Conservation (phyloP, 1,140 invertebrate genomes). For the Chrysoperla carnea region DNA sequence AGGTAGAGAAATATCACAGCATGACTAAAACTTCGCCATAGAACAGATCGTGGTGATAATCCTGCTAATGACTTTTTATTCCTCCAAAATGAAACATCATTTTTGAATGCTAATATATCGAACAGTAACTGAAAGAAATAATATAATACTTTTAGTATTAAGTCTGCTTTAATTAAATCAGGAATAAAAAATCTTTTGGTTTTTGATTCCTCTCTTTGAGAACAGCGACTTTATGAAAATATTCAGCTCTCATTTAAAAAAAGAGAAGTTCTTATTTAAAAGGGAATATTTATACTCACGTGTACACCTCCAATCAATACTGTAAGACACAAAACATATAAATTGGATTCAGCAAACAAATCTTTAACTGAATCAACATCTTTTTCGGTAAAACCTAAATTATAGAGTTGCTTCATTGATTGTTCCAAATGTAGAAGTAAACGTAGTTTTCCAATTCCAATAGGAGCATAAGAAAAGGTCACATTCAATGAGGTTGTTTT, state of each 20-base stretch:
- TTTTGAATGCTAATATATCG: slow-evolving; percentile 95
- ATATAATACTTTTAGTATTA: too few relatives aligned
- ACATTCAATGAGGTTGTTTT: slow-evolving; percentile 36
- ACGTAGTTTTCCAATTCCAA: slow-evolving; percentile 48
- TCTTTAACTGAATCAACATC: slow-evolving; percentile 94
- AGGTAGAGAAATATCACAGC: slow-evolving; percentile 88
- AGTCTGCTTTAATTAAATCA: slow-evolving; percentile 3
- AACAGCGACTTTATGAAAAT: too few relatives aligned
- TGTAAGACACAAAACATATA: slow-evolving; percentile 84
- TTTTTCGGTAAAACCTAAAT: slow-evolving; percentile 77
- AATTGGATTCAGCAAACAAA: slow-evolving; percentile 90
- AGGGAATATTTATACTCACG: slow-evolving; percentile 54
- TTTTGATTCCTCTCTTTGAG: too few relatives aligned
- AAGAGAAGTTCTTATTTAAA: too few relatives aligned
- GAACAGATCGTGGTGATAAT: slow-evolving; percentile 67
- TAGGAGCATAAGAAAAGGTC: slow-evolving; percentile 39
- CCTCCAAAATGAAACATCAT: slow-evolving; percentile 92
- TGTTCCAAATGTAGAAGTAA: slow-evolving; percentile 65
- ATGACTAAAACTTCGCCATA: slow-evolving; percentile 90
- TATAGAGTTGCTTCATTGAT: slow-evolving; percentile 52
- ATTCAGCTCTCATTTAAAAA: too few relatives aligned
- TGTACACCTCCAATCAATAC: slow-evolving; percentile 83
- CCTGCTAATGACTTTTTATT: slow-evolving; percentile 70
- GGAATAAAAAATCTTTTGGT: too few relatives aligned
- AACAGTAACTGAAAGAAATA: slow-evolving; percentile 64